A percentile compares a stretch with the other conserved stretches of the same genome.
Conservation (phyloP, 2,888 invertebrate genomes). For the Marronus borbonicus region DNA sequence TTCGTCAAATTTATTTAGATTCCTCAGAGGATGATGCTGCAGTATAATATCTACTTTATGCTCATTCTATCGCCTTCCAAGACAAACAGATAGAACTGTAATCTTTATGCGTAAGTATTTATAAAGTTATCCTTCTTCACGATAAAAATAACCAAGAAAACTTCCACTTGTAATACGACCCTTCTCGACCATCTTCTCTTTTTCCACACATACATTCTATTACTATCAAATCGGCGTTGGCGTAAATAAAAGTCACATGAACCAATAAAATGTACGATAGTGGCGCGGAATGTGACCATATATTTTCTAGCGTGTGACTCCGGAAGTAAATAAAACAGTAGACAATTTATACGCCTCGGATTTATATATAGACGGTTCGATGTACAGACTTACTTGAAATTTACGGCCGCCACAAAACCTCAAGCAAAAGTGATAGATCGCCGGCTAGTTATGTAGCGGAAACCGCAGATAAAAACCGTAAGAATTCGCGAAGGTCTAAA, state of each 20-base stretch:
- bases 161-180: no score
- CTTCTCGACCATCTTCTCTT: no score
- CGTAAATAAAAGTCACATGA: slow-evolving; percentile 9
- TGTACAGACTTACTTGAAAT: slow-evolving; percentile 25
- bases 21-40: no score
- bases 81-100: no score
- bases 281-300: slow-evolving; percentile 10
- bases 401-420: slow-evolving; percentile 16
- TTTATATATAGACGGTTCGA: not conserved
- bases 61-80: no score
- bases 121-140: no score
- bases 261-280: slow-evolving; percentile 1
- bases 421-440: slow-evolving; percentile 38
- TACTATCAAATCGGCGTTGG: not conserved
- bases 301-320: slow-evolving; percentile 15
- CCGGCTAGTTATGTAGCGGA: slow-evolving; percentile 33
- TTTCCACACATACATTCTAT: not conserved
- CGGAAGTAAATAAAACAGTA: slow-evolving; percentile 26
- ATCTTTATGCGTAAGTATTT: no score
- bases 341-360: slow-evolving; percentile 6
- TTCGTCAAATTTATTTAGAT: no score
- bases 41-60: no score
- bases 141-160: no score
- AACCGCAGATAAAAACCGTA: slow-evolving; percentile 30
- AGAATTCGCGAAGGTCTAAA: slow-evolving; percentile 10